Evolutionary conservation across 2,888 invertebrate species (phyloP).

Genomic region (Dioctria rufipes): DNA sequence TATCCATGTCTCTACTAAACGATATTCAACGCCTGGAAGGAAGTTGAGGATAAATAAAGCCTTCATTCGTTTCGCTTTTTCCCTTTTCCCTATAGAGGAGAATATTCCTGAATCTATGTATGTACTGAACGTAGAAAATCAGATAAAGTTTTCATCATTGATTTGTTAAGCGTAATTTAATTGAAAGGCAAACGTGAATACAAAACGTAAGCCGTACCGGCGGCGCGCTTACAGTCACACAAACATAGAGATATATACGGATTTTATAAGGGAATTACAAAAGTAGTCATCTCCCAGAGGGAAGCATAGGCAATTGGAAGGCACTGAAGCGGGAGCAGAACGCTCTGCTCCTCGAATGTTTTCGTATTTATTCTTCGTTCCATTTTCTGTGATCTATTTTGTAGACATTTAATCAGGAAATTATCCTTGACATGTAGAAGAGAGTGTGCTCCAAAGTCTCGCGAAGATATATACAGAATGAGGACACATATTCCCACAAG

Average conservation of each 20-base stretch:
- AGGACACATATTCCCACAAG: neutral
- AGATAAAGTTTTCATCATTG: conserved; percentile 51
- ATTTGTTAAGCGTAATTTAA: conserved; percentile 57
- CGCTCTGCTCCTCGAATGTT: neutral
- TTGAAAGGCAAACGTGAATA: conserved; percentile 48
- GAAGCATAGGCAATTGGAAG: conserved; percentile 13
- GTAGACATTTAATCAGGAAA: conserved; percentile 51
- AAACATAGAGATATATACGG: neutral
- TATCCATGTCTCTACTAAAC: neutral
- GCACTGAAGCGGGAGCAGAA: neutral
- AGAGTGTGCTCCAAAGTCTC: conserved; percentile 27
- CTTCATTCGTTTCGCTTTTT: conserved; percentile 24
- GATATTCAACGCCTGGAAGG: neutral
- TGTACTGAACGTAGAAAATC: conserved; percentile 19
- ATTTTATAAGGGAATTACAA: conserved; percentile 46
- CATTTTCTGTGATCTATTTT: conserved; percentile 28
- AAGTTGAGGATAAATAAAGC: conserved; percentile 23
- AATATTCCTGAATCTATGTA: neutral
- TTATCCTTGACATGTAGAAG: conserved; percentile 47
- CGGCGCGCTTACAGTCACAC: neutral
- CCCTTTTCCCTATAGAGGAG: conserved; percentile 5
- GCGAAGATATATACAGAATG: conserved; percentile 34
- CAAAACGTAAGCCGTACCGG: neutral
- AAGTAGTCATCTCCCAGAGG: neutral
- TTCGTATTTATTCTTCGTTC: neutral